Percentiles rank a stretch among this genome's conserved stretches.
Conservation (phyloP, 2,888 invertebrate genomes). For the Nymphalis c-album region DNA sequence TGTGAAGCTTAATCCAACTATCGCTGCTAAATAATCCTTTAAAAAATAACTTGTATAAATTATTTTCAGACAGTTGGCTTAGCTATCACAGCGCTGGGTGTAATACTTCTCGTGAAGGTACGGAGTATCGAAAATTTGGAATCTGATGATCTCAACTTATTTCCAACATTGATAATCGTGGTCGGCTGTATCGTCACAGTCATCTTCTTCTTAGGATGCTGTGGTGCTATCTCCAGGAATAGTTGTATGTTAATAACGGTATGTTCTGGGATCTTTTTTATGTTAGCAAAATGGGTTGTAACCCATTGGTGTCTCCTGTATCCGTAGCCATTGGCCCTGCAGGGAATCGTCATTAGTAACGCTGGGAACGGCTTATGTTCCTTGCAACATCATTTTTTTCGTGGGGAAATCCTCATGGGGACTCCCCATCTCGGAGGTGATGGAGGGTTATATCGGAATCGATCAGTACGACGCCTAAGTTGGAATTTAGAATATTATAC, state of each 20-base stretch:
- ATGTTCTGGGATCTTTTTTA: background rate
- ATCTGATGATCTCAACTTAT: background rate
- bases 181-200: slow-evolving; percentile 14
- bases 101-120: background rate
- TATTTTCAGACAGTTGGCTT: slow-evolving; percentile 12
- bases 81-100: slow-evolving; percentile 12
- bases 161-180: slow-evolving; percentile 2
- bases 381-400: too few species aligned
- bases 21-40: too few species aligned
- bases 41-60: background rate
- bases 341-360: too few species aligned
- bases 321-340: too few species aligned
- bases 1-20: too few species aligned
- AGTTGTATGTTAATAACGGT: slow-evolving; percentile 17
- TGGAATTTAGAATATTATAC: too few species aligned
- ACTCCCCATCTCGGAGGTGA: too few species aligned
- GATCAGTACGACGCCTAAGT: too few species aligned
- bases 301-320: background rate
- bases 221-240: slow-evolving; percentile 20
- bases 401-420: too few species aligned
- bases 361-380: too few species aligned
- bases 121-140: background rate
- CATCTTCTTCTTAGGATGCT: slow-evolving; percentile 26
- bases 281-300: background rate
- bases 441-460: too few species aligned